Conservation (phyloP, 2,888 invertebrate genomes). For the Tipula unca region DNA sequence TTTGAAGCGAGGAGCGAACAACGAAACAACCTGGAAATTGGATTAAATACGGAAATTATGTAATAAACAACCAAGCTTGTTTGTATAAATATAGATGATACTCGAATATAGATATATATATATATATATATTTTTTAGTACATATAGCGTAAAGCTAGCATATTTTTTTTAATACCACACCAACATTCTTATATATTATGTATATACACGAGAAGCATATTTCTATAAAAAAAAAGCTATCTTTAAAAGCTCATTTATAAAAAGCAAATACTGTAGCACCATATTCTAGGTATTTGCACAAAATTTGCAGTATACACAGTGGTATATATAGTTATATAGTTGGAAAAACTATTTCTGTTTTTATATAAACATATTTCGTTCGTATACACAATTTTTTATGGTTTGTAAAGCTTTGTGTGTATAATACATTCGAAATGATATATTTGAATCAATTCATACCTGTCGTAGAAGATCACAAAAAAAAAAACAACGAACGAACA, state of each 20-base stretch:
- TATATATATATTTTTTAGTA: background rate
- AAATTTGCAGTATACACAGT: background rate
- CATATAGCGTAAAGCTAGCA: background rate
- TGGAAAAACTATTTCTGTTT: background rate
- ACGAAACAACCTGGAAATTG: conserved; percentile 4
- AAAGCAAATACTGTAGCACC: background rate
- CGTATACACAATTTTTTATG: background rate
- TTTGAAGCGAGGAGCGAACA: background rate
- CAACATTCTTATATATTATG: background rate
- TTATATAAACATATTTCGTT: background rate
- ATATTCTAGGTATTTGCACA: background rate
- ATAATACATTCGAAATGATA: background rate
- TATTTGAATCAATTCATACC: conserved; percentile 14
- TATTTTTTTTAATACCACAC: background rate
- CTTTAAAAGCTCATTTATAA: background rate
- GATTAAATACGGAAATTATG: background rate
- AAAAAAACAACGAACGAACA: background rate
- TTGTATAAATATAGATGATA: background rate
- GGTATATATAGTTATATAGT: background rate
- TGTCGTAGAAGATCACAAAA: background rate
- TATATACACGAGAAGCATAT: background rate
- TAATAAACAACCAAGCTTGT: background rate
- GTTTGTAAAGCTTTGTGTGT: background rate
- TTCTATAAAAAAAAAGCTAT: background rate
- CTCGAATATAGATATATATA: too few relatives aligned